These are phyloP conservation scores for Boulengeromyrus knoepffleri DNA, from an alignment of 2,113 vertebrate species.

Conservation along the genomic window DNA sequence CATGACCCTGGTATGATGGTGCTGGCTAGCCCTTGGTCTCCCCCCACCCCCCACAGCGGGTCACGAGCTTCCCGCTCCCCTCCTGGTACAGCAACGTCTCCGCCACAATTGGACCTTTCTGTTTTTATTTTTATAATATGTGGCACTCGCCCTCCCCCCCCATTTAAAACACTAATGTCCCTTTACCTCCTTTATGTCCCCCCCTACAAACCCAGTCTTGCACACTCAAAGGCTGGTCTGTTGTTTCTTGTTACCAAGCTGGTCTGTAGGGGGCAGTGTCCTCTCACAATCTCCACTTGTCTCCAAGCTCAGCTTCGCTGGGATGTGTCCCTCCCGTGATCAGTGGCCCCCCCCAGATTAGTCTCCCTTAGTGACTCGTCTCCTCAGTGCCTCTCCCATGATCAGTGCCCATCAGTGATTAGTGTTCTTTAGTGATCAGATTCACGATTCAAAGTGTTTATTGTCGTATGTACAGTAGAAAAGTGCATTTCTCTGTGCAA, in stretches of 20 bases:
- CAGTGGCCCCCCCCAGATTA: too few species aligned
- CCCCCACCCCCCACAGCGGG: background rate
- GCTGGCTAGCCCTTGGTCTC: background rate
- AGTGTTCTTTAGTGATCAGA: too few species aligned
- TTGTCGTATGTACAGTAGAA: too few species aligned
- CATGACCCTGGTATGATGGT: background rate
- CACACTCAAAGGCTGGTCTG: background rate
- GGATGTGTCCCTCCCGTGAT: background rate
- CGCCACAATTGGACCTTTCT: background rate
- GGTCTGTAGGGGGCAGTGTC: constrained; percentile 6
- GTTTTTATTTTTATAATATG: background rate
- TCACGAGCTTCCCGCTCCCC: constrained; percentile 40
- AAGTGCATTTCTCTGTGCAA: too few species aligned
- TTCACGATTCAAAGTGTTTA: too few species aligned
- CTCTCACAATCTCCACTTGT: background rate
- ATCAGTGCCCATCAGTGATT: too few species aligned
- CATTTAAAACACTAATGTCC: background rate
- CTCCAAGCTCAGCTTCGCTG: background rate
- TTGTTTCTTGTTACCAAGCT: background rate
- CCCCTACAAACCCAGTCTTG: background rate
- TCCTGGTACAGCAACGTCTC: constrained; percentile 39
- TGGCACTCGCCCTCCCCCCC: background rate
- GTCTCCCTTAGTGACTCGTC: too few species aligned
- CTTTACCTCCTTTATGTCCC: background rate
- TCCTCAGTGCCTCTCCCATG: too few species aligned